phyloP scores from a whole-genome alignment of 2,797 vertebrate species.

The Okamejei kenojei region DNA sequence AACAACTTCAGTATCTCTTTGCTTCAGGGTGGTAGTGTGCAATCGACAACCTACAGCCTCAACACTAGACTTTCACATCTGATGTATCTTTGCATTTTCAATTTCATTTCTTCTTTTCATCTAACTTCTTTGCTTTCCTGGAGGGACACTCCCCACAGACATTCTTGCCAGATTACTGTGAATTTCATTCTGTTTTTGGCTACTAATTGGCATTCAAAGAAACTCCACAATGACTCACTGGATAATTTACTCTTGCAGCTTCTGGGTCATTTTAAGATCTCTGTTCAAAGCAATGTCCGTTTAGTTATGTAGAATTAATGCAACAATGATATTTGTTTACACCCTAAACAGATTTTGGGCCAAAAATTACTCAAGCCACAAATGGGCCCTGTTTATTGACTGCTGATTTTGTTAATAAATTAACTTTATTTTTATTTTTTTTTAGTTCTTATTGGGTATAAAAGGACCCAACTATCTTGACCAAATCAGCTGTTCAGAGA shows the following conservation, averaged over 20 bases:
- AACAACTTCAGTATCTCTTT: background rate
- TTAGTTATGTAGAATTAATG: background rate
- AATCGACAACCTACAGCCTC: background rate
- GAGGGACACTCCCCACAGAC: background rate
- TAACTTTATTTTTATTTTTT: background rate
- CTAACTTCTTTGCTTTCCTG: background rate
- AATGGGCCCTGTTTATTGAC: background rate
- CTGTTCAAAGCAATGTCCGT: background rate
- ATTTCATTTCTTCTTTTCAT: background rate
- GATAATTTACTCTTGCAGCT: background rate
- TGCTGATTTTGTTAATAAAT: background rate
- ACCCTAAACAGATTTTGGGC: background rate
- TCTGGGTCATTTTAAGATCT: background rate
- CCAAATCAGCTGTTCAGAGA: background rate
- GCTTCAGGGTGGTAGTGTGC: background rate
- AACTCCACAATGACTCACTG: background rate
- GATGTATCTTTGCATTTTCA: background rate
- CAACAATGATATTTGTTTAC: background rate
- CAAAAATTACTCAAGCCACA: background rate
- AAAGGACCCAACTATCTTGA: background rate
- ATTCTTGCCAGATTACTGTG: background rate
- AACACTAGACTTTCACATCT: background rate
- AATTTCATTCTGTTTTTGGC: background rate
- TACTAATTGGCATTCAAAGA: background rate
- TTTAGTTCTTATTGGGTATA: background rate